A percentile compares a stretch with the other conserved stretches of the same genome.
These are phyloP conservation scores for Galeopterus variegatus DNA, from an alignment of 2,113 vertebrate genomes.

Conservation along the genomic window DNA sequence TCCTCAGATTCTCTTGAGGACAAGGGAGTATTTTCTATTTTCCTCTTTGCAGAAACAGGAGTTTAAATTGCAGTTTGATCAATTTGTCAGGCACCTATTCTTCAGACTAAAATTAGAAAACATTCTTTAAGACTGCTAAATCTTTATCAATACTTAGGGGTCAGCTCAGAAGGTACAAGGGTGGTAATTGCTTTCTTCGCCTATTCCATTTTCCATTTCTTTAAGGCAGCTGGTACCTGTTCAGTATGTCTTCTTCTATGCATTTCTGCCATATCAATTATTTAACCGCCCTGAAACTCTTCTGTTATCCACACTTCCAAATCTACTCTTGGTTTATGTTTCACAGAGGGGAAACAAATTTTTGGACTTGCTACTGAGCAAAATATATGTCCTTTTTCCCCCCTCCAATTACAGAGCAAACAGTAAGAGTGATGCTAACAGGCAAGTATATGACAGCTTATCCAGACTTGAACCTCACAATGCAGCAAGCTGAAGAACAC, in stretches of 20 bases:
- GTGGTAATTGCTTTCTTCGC: constrained; percentile 2
- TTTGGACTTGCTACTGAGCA: not conserved
- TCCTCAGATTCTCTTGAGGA: constrained; percentile 26
- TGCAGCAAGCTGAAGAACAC: not conserved
- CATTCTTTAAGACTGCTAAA: constrained; percentile 82
- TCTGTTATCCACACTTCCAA: not conserved
- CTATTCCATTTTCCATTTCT: not conserved
- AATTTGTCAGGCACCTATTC: constrained; percentile 75
- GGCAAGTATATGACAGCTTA: not conserved
- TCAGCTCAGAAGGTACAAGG: not conserved
- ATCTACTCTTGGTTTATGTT: not conserved
- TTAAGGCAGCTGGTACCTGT: not conserved
- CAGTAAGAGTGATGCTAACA: not conserved
- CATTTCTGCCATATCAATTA: constrained; percentile 39
- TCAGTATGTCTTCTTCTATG: not conserved
- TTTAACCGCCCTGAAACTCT: not conserved
- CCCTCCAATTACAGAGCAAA: not conserved
- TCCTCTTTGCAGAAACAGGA: constrained; percentile 62
- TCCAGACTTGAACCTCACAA: not conserved
- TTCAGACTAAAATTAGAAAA: constrained; percentile 84
- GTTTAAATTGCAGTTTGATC: constrained; percentile 54
- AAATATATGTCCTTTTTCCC: not conserved
- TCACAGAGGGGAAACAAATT: constrained; percentile 16
- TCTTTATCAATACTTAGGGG: constrained; percentile 70
- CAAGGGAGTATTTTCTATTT: constrained; percentile 38